Evolutionary conservation across 2,888 invertebrate genomes (phyloP).

Genomic region (Fragum fragum): DNA sequence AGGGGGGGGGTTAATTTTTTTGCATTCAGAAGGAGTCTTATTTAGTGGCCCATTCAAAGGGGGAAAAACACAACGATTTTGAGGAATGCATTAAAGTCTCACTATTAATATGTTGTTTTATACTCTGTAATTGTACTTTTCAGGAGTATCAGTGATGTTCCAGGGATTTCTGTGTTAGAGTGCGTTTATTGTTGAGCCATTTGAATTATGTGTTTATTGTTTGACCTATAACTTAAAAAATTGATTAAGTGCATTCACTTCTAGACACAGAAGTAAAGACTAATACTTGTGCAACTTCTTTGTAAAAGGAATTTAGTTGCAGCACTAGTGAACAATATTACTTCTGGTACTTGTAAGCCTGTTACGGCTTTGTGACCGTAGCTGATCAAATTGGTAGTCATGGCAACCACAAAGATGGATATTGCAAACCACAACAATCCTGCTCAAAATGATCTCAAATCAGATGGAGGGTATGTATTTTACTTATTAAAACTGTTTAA

Average conservation of each 20-base stretch:
- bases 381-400: conserved; percentile 47
- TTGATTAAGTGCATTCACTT: not conserved
- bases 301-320: not conserved
- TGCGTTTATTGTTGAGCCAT: conserved; percentile 14
- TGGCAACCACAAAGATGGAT: conserved; percentile 76
- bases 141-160: conserved; percentile 27
- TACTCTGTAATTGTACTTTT: not conserved
- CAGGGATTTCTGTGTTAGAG: conserved; percentile 24
- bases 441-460: conserved; percentile 61
- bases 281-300: not conserved
- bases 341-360: not conserved
- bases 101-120: no score
- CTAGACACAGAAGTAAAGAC: not conserved
- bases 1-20: no score
- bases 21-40: no score
- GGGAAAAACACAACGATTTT: no score
- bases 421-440: conserved; percentile 74
- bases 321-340: not conserved
- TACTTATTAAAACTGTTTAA: no score
- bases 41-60: no score
- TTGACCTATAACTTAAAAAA: not conserved
- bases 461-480: conserved; percentile 20
- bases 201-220: not conserved
- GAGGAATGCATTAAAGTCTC: no score
- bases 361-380: not conserved